A percentile compares a stretch with the other conserved stretches of the same genome.
These are phyloP conservation scores for Odontomachus brunneus DNA, from an alignment of 1,140 invertebrate genomes.

Conservation along the genomic window DNA sequence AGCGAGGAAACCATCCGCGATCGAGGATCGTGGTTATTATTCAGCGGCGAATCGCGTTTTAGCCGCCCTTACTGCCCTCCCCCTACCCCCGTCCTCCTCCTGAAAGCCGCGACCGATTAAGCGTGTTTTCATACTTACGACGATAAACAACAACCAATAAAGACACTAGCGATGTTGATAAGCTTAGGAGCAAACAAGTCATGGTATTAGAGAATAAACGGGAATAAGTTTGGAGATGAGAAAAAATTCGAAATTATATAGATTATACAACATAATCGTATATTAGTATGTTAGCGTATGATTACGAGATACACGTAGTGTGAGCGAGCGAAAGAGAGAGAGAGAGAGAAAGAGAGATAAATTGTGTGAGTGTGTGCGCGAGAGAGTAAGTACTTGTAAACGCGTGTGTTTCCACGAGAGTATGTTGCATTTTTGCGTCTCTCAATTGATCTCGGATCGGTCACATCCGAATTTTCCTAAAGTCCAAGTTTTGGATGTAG, in stretches of 20 bases:
- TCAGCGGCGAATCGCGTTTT: slow-evolving; percentile 17
- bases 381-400: slow-evolving; percentile 6
- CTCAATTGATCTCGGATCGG: slow-evolving; percentile 68
- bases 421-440: slow-evolving; percentile 63
- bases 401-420: slow-evolving; percentile 22
- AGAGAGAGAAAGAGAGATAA: slow-evolving; percentile 20
- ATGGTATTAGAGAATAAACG: slow-evolving; percentile 63
- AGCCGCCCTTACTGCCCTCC: background rate
- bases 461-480: slow-evolving; percentile 65
- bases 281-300: slow-evolving; percentile 67
- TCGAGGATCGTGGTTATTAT: background rate
- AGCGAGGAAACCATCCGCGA: slow-evolving; percentile 19
- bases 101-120: slow-evolving; percentile 50
- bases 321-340: slow-evolving; percentile 26
- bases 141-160: slow-evolving; percentile 60
- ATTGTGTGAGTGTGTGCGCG: slow-evolving; percentile 7
- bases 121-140: slow-evolving; percentile 66
- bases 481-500: slow-evolving; percentile 43
- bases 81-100: too few species aligned
- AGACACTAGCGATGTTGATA: slow-evolving; percentile 52
- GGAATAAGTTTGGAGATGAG: slow-evolving; percentile 59
- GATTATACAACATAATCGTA: slow-evolving; percentile 66
- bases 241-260: slow-evolving; percentile 61
- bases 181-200: slow-evolving; percentile 42
- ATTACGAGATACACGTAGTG: slow-evolving; percentile 55